Conservation (phyloP, 1,140 invertebrate species). For the Lucilia sericata region DNA sequence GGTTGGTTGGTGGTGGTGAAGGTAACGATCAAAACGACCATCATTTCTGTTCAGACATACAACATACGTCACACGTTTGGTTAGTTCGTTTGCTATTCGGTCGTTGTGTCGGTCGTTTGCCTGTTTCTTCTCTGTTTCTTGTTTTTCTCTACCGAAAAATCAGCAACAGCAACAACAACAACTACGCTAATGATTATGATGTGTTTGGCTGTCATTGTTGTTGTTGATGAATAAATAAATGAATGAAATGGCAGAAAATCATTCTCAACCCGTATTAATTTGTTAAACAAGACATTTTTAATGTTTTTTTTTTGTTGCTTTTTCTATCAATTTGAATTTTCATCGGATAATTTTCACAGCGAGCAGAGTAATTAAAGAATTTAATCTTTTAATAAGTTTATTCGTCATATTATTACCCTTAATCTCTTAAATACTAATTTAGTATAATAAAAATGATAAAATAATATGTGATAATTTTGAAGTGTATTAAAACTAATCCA, state of each 20-base stretch:
- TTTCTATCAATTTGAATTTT: not conserved
- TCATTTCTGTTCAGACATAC: slow-evolving; percentile 4
- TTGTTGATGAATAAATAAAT: slow-evolving; percentile 33
- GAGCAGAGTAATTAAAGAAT: not conserved
- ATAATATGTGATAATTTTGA: no score
- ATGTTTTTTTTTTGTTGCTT: slow-evolving; percentile 23
- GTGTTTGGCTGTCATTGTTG: not conserved
- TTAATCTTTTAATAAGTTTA: no score
- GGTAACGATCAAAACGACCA: slow-evolving; percentile 33
- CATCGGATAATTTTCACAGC: not conserved
- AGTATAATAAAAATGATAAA: no score
- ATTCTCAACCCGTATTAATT: slow-evolving; percentile 35
- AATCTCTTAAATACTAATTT: no score
- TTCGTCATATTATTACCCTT: no score
- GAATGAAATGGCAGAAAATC: slow-evolving; percentile 34
- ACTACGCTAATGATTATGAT: slow-evolving; percentile 36
- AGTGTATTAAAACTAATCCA: no score
- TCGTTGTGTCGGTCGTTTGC: not conserved
- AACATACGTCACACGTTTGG: not conserved
- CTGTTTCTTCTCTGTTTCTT: no score
- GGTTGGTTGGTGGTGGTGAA: slow-evolving; percentile 7
- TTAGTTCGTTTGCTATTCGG: not conserved
- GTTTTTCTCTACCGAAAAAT: not conserved
- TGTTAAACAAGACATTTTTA: slow-evolving; percentile 36
- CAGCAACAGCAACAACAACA: slow-evolving; percentile 7